Conservation (phyloP, 2,113 vertebrate species). For the Conger conger region DNA sequence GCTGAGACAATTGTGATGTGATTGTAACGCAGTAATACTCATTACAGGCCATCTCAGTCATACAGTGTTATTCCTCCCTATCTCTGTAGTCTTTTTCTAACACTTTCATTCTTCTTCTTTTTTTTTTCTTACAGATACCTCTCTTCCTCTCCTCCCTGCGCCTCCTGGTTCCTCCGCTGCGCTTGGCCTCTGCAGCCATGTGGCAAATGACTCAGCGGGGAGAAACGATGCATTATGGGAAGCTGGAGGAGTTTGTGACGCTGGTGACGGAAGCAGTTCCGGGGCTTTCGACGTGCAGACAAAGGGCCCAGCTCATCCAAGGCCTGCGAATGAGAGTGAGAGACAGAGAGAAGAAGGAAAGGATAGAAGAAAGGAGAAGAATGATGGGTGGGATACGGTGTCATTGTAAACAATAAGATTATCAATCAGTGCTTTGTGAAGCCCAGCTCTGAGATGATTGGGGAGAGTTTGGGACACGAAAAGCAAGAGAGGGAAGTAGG, state of each 20-base stretch:
- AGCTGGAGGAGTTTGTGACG: constrained; percentile 52
- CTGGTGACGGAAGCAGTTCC: constrained; percentile 49
- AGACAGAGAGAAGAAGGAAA: background rate
- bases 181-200: constrained; percentile 44
- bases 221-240: constrained; percentile 45
- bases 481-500: background rate
- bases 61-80: background rate
- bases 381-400: background rate
- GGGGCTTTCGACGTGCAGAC: constrained; percentile 52
- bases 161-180: constrained; percentile 19
- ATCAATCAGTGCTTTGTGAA: too few species aligned
- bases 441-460: too few species aligned
- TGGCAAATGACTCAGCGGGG: constrained; percentile 49
- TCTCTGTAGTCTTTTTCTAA: background rate
- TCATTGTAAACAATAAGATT: background rate
- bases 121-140: constrained; percentile 11
- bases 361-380: background rate
- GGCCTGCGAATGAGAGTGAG: constrained; percentile 62
- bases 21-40: too few species aligned
- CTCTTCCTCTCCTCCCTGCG: constrained; percentile 2
- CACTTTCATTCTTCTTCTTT: too few species aligned
- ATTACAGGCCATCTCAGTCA: too few species aligned
- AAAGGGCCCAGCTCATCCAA: constrained; percentile 56
- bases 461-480: too few species aligned
- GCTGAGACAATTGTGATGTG: too few species aligned